Percentiles rank a stretch among this genome's conserved stretches.
Conservation (phyloP, 1,140 invertebrate genomes). For the Tyrophagus putrescentiae region DNA sequence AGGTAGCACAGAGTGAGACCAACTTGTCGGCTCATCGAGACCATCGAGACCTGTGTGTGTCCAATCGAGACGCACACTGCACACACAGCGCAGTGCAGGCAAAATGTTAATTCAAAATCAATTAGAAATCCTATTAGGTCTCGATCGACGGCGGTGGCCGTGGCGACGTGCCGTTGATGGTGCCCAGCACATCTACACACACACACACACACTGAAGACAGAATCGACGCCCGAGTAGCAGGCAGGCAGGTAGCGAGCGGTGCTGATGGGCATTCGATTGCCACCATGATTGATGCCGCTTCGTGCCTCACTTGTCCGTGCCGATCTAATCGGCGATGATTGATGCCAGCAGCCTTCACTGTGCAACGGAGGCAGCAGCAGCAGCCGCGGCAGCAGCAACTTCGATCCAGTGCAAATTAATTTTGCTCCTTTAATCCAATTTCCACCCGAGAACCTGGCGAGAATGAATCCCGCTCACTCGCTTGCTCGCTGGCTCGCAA, state of each 20-base stretch:
- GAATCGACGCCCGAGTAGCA: background rate
- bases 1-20: no score
- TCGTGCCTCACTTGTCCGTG: background rate
- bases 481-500: no score
- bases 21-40: no score
- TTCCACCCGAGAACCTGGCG: background rate
- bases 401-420: no score
- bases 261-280: background rate
- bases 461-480: no score
- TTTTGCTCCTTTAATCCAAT: slow-evolving; percentile 2
- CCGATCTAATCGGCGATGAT: slow-evolving; percentile 15
- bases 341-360: background rate
- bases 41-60: no score
- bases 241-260: background rate
- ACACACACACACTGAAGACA: no score
- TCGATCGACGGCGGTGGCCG: slow-evolving; percentile 9
- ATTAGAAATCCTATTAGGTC: slow-evolving; percentile 10
- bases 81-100: background rate
- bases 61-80: background rate
- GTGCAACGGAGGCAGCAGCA: no score
- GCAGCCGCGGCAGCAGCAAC: no score
- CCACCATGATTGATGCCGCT: background rate
- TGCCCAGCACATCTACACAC: no score
- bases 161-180: no score
- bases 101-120: slow-evolving; percentile 13